phyloP scores from a whole-genome alignment of 2,888 invertebrate species.

The Trachelus iudaicus region DNA sequence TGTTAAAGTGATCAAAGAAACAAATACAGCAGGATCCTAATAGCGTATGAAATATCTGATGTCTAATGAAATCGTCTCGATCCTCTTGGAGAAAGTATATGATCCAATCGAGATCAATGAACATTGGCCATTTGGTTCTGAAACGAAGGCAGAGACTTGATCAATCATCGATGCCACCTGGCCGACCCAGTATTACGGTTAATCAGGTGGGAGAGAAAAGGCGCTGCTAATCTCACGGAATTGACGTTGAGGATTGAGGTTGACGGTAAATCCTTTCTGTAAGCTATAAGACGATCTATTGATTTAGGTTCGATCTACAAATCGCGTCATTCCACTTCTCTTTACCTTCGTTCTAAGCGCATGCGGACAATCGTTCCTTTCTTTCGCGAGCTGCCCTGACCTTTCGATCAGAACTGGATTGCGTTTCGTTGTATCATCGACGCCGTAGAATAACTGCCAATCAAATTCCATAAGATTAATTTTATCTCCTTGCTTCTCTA shows the following conservation, averaged over 20 bases:
- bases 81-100: background rate
- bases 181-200: constrained; percentile 52
- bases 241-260: constrained; percentile 47
- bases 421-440: background rate
- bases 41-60: background rate
- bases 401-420: constrained; percentile 1
- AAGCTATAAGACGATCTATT: background rate
- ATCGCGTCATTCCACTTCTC: background rate
- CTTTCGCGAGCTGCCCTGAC: constrained; percentile 1
- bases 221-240: constrained; percentile 39
- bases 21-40: background rate
- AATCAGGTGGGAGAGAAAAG: constrained; percentile 38
- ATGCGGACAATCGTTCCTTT: background rate
- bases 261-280: constrained; percentile 48
- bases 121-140: no score
- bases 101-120: background rate
- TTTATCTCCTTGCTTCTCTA: background rate
- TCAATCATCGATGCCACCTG: constrained; percentile 35
- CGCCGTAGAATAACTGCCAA: background rate
- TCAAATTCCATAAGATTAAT: background rate
- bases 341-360: background rate
- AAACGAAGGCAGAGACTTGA: background rate
- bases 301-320: background rate
- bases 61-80: background rate
- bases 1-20: background rate